phyloP scores from a whole-genome alignment of 1,140 invertebrate genomes.

The Brachionus rubens region DNA sequence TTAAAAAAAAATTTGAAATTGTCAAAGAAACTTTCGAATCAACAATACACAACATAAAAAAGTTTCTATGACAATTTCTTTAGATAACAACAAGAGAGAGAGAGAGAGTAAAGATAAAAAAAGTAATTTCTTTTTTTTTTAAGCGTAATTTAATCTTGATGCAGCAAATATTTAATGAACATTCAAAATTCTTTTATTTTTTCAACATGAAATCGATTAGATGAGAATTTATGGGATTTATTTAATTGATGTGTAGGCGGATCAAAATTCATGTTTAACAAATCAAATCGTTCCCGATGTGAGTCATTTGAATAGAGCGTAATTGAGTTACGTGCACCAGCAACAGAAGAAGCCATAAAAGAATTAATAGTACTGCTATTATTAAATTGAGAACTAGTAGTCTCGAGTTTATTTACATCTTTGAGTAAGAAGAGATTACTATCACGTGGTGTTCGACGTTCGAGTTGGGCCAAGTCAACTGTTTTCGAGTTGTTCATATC shows the following conservation, averaged over 20 bases:
- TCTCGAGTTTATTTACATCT: slow-evolving; percentile 26
- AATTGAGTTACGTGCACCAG: not conserved
- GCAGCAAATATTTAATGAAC: not conserved
- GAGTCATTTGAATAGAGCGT: not conserved
- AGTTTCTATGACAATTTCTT: slow-evolving; percentile 33
- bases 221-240: not conserved
- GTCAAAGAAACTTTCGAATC: not conserved
- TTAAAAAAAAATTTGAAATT: slow-evolving; percentile 1
- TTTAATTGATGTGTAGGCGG: slow-evolving; percentile 3
- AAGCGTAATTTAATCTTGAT: not conserved
- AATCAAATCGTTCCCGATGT: not conserved
- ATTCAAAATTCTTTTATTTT: slow-evolving; percentile 40
- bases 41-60: too few species aligned
- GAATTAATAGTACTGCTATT: slow-evolving; percentile 11
- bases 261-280: slow-evolving; percentile 26
- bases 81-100: not conserved
- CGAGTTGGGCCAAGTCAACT: not conserved
- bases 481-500: not conserved
- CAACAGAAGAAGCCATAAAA: not conserved
- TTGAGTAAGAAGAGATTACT: slow-evolving; percentile 7
- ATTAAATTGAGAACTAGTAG: not conserved
- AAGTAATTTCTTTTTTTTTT: not conserved
- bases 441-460: not conserved
- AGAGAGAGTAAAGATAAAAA: slow-evolving; percentile 7
- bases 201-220: slow-evolving; percentile 19